Conservation (phyloP, 2,113 vertebrate genomes). For the Pionites leucogaster region DNA sequence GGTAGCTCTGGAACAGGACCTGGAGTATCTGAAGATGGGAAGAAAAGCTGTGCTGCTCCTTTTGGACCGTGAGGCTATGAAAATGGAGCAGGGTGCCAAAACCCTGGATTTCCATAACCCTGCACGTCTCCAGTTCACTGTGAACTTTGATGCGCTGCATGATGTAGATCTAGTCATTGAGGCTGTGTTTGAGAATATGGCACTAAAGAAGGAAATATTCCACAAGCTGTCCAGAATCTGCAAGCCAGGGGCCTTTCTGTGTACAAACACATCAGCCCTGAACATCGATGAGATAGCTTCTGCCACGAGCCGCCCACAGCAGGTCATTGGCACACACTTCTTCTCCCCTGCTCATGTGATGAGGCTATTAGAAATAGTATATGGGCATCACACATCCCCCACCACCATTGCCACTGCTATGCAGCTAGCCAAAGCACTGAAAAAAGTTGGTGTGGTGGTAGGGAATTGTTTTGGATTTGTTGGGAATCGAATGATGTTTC, state of each 20-base stretch:
- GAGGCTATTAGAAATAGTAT: constrained; percentile 89
- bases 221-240: constrained; percentile 80
- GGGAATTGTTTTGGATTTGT: constrained; percentile 91
- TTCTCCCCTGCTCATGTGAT: constrained; percentile 91
- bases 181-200: constrained; percentile 91
- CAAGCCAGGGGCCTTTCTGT: constrained; percentile 81
- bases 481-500: constrained; percentile 87
- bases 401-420: constrained; percentile 83
- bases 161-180: constrained; percentile 89
- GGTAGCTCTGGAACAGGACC: constrained; percentile 85
- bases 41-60: constrained; percentile 71
- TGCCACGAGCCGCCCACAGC: constrained; percentile 74
- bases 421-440: constrained; percentile 82
- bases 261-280: constrained; percentile 88
- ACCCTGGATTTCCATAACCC: constrained; percentile 29
- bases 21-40: constrained; percentile 77
- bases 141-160: constrained; percentile 67
- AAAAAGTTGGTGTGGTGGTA: constrained; percentile 87
- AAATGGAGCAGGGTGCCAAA: constrained; percentile 48
- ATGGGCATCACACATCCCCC: constrained; percentile 79
- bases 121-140: constrained; percentile 73
- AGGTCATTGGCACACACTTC: constrained; percentile 92
- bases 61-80: constrained; percentile 80
- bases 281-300: constrained; percentile 86
- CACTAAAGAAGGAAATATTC: constrained; percentile 86